Percentiles rank a stretch among this genome's conserved stretches.
Conservation (phyloP, 2,113 vertebrate species). For the Gadus macrocephalus region DNA sequence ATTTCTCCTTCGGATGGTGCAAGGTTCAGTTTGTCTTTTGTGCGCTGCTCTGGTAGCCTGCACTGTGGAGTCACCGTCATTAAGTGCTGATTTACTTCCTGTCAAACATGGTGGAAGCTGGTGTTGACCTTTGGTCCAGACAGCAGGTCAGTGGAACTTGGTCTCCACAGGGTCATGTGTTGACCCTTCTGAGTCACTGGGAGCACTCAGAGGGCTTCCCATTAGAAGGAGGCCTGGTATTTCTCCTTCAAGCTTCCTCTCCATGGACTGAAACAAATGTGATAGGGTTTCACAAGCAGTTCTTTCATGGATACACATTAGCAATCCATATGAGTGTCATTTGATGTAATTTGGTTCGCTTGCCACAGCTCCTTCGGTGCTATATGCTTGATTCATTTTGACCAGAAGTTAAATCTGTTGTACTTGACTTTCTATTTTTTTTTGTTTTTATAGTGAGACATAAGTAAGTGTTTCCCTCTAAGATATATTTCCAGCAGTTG, state of each 20-base stretch:
- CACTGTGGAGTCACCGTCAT: not conserved
- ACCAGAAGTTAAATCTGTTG: too few relatives aligned
- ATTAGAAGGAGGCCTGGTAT: conserved; percentile 31
- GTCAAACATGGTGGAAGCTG: conserved; percentile 28
- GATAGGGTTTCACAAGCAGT: conserved; percentile 1
- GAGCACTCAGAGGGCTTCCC: conserved; percentile 48
- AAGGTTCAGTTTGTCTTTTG: conserved; percentile 5
- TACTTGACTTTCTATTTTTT: too few relatives aligned
- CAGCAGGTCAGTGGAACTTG: conserved; percentile 39
- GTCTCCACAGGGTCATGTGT: conserved; percentile 37
- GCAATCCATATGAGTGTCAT: not conserved
- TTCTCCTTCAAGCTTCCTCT: conserved; percentile 13
- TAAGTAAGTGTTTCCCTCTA: too few relatives aligned
- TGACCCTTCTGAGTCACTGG: conserved; percentile 60
- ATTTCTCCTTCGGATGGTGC: not conserved
- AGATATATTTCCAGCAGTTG: too few relatives aligned
- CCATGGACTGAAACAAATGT: too few relatives aligned
- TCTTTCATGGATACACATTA: conserved; percentile 19
- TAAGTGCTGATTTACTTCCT: conserved; percentile 30
- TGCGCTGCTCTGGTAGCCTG: not conserved
- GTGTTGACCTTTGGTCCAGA: conserved; percentile 26
- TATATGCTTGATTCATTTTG: too few relatives aligned
- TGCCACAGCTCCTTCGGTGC: too few relatives aligned
- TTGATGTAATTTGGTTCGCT: too few relatives aligned
- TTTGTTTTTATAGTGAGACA: too few relatives aligned